Base-by-base conservation (phyloP, 1,140 invertebrate genomes). In the Caenorhabditis remanei region DNA sequence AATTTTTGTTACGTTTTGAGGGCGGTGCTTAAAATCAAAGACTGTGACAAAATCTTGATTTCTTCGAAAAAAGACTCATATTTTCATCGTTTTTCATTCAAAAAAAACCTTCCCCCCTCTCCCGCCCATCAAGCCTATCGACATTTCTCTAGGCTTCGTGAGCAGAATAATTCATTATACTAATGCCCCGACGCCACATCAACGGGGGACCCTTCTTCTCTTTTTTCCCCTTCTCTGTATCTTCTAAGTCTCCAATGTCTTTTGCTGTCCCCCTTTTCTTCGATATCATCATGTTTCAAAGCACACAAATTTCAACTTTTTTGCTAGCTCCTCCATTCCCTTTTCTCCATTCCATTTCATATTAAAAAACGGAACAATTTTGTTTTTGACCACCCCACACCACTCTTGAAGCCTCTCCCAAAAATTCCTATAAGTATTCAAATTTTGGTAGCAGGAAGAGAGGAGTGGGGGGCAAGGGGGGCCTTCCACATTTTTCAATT, bases 151-250 rank as follows among this genome's bases (percentile, higher is more conserved):
- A 8, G 19, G 8, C 71, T 50, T 50, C 71, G 71, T 79, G 71
- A 79, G 71, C 71, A 50, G 71, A 79, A 79, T 79, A 79, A 79
- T 79, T 79, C 71, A 79, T 79, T 79, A 79, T 79, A 79, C 71
- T 79, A 50, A 79, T 50, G 71, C 71, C 11, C 21, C 11, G 21
- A 5, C n/a, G 61, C 8, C 21, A 14, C 21, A 8, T 9, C n/a
- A 14, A 19, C 56, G 0, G 16, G 21, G 21, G 21, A n/a, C 8
- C 21, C 56, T 58, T 58, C n/a, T 19, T 58, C 19, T 58, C 14
- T 32, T 71, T 46, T 19, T 2, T 50, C n/a, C 24, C 19, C 24
- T 14, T 79, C 71, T 79, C 46, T 71, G n/a, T 71, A 3, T 71
- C 40, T 32, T 71, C 14, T 79, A 9, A 11, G 19, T 79, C 46